Evolutionary conservation across 2,888 invertebrate genomes (phyloP), one percentile per base, ranked within the genome.

Genomic region (Spisula solida): DNA sequence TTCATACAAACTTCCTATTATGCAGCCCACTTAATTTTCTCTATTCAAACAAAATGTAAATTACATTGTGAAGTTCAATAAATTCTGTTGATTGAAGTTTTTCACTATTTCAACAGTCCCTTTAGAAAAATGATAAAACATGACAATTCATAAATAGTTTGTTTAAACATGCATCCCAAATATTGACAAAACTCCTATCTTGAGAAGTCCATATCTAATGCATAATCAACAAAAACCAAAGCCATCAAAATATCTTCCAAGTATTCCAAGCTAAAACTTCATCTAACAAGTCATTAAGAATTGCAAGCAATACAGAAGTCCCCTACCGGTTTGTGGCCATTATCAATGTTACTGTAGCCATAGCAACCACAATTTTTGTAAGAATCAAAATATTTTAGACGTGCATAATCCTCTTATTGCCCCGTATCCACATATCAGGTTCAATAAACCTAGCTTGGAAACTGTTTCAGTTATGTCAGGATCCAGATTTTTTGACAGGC

Each of bases 1-100:
- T 25, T 66, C 25, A 25, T 66, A 66, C 60, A 25, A 66, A 66
- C 25, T 25, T 12, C 25, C 0, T 25, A 25, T 25, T 25, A 66
- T 25, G 25, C 25, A 25, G n/a, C 10, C 20, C 10, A 66, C 8
- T 10, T 25, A 25, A 25, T 25, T 66, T 25, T 66, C 25, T 25
- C 25, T 25, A n/a, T n/a, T 66, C 60, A 66, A 66, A 66, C 25
- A 66, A 25, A 66, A 66, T 66, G 25, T 66, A n/a, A 25, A 66
- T 25, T 66, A 8, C n/a, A 66, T 66, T 66, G 20, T 6, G 56
- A 56, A 56, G n/a, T 56, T 56, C 56, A 25, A 25, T 25, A n/a
- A n/a, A 66, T 66, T 66, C 12, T 25, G 25, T 66, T 66, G 60
- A 66, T 66, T 66, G 60, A 66, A 51, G n/a, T 66, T 66, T 66